Base-by-base conservation (phyloP, 2,113 vertebrate genomes). In the Melospiza melodia region DNA sequence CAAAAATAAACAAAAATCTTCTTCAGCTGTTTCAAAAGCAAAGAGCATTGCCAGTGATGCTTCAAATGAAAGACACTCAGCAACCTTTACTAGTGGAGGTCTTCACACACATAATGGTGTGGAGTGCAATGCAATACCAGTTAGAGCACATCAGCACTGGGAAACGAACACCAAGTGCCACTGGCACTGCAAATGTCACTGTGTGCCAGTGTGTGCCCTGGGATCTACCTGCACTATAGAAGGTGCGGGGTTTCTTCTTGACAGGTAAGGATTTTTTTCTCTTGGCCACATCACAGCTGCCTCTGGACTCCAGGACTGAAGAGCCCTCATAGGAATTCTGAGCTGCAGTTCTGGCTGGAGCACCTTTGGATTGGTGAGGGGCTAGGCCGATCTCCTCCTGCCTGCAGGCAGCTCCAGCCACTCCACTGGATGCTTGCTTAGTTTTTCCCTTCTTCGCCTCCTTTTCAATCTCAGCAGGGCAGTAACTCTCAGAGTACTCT, bases 201-300 rank as follows among this genome's bases (percentile, higher is more conserved):
- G 10, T 20, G 43, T 73, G 24, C 28, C 35, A 23, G 6, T 1
- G 9, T 8, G 8, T 49, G 65, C 24, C 65, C 44, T 5, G 3
- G 15, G 39, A 80, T 91, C 97, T 97, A 99, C 99, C 98, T 69
- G 98, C 95, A 30, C 96, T 99, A 82, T 99, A 99, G 30, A 99
- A 98, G 6, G 99, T 99, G 9, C 99, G 98, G 1, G 98, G 97
- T 93, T 99, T 99, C 97, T 99, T 99, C 97, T 97, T 98, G 52
- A 97, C 66, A 2, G 95, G 96, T 46, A 97, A 73, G 18, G 31
- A 93, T 39, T 97, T 95, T 31, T 62, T 97, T 9, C 87, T 74
- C 33, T 97, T 94, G 39, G 57, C n/a, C 23, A 92, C 94, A 89
- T 97, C 91, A 49, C 41, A 62, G 35, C 87, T 85, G 21, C 93